Base-by-base conservation (phyloP, 2,888 invertebrate species). In the Hirtodrosophila alboralis region DNA sequence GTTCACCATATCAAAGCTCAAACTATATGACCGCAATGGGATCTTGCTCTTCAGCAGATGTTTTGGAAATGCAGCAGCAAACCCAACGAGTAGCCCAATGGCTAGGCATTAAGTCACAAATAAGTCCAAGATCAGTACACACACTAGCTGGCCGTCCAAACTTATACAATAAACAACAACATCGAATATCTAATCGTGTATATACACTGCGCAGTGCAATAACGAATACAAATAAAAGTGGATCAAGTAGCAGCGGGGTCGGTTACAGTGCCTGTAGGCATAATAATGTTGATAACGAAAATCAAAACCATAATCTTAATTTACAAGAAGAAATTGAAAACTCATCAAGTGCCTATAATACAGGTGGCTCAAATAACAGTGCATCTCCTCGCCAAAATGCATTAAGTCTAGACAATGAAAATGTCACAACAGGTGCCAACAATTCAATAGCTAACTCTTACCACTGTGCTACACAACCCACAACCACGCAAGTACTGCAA, bases 341-440 rank as follows among this genome's bases (percentile, higher is more conserved):
- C 65, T 93, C 93, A 38, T 94, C 94, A 27, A 94, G 93, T 89
- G 95, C 95, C 41, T 95, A 95, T 87, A 95, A 95, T 84, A 95
- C 95, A 1, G 94, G 94, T 1, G 95, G 94, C 51, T 94, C 94
- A n/a, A 94, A 94, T 79, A 93, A 94, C 73, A 94, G 94, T 79
- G 84, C 77, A 14, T 79, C 87, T 0, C 93, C 92, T 5, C 86
- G 79, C 27, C 65, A 73, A 65, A 72, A 57, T 59, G 62, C 21
- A 23, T 43, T 23, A 18, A 72, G 43, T 44, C 1, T 51, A 4
- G 61, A 52, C 10, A 56, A 51, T 8, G 69, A 53, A 27, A 51
- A 27, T 23, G 4, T 44, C 12, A 5, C 26, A 43, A 9, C 44
- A 12, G 48, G 13, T 51, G 21, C 38, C 31, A 51, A 28, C 23